Percentiles rank a stretch among this genome's conserved stretches.
Evolutionary conservation across 2,888 invertebrate species (phyloP).

Genomic region (Calameuta filiformis): DNA sequence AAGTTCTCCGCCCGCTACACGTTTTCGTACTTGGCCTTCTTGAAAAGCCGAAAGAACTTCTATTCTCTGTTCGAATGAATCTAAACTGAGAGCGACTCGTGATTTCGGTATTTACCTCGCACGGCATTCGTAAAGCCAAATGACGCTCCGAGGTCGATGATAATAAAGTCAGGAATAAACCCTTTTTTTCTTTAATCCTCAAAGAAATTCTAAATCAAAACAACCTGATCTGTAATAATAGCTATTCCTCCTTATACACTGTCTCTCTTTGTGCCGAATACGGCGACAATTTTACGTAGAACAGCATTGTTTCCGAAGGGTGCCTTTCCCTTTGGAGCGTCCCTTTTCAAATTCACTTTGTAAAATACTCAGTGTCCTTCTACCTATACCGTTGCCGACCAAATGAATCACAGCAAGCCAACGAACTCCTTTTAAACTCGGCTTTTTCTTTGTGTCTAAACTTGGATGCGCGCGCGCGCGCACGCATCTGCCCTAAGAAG

Average conservation of each 20-base stretch:
- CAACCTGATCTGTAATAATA: not conserved
- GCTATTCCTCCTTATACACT: not conserved
- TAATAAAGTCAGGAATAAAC: not conserved
- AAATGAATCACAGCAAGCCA: constrained; percentile 45
- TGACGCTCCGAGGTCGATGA: not conserved
- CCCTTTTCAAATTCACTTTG: not conserved
- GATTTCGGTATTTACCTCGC: not conserved
- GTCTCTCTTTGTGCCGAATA: not conserved
- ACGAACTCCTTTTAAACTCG: constrained; percentile 55
- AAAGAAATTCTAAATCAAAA: not conserved
- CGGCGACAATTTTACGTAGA: not conserved
- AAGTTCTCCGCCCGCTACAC: not conserved
- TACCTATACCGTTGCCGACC: constrained; percentile 21
- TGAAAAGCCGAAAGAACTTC: not conserved
- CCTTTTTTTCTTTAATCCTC: not conserved
- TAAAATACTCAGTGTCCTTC: not conserved
- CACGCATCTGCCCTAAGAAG: constrained; percentile 1
- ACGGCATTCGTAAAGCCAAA: not conserved
- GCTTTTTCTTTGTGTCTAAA: constrained; percentile 42
- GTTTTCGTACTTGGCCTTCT: not conserved
- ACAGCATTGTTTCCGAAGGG: not conserved
- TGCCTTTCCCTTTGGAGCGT: not conserved
- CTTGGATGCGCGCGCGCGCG: constrained; percentile 20
- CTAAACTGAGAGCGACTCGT: not conserved
- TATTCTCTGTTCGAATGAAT: not conserved